phyloP scores from a whole-genome alignment of 1,140 invertebrate species.

The Chymomyza costata region DNA sequence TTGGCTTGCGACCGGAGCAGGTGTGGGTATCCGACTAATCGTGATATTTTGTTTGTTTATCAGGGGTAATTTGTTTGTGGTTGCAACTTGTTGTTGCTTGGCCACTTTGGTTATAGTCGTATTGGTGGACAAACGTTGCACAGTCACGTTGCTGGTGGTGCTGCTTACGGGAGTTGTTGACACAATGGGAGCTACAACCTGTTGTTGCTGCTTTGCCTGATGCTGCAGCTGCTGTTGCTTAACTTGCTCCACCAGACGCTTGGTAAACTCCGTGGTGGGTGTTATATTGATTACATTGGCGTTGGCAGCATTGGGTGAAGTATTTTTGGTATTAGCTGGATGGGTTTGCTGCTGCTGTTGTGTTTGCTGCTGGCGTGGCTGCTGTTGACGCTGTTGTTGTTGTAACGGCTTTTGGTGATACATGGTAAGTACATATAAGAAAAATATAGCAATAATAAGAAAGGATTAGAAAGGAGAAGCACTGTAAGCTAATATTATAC shows the following conservation, averaged over 20 bases:
- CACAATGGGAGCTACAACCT: background rate
- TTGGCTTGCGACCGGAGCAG: background rate
- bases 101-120: slow-evolving; percentile 54
- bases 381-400: background rate
- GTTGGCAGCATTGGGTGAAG: slow-evolving; percentile 3
- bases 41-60: slow-evolving; percentile 67
- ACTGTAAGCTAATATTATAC: too few relatives aligned
- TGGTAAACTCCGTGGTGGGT: slow-evolving; percentile 29
- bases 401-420: too few relatives aligned
- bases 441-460: too few relatives aligned
- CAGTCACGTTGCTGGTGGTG: slow-evolving; percentile 33
- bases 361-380: slow-evolving; percentile 26
- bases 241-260: slow-evolving; percentile 34
- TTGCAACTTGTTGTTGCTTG: slow-evolving; percentile 22
- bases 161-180: background rate
- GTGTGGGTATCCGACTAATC: slow-evolving; percentile 54
- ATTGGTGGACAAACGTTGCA: slow-evolving; percentile 59
- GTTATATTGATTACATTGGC: slow-evolving; percentile 27
- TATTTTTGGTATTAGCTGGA: too few relatives aligned
- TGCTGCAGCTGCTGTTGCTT: slow-evolving; percentile 17
- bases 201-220: slow-evolving; percentile 18
- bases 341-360: slow-evolving; percentile 15
- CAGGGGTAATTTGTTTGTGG: slow-evolving; percentile 44
- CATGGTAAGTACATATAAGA: too few relatives aligned
- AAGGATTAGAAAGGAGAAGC: too few relatives aligned